phyloP scores from a whole-genome alignment of 2,888 invertebrate genomes.

The Physocephala rufipes region DNA sequence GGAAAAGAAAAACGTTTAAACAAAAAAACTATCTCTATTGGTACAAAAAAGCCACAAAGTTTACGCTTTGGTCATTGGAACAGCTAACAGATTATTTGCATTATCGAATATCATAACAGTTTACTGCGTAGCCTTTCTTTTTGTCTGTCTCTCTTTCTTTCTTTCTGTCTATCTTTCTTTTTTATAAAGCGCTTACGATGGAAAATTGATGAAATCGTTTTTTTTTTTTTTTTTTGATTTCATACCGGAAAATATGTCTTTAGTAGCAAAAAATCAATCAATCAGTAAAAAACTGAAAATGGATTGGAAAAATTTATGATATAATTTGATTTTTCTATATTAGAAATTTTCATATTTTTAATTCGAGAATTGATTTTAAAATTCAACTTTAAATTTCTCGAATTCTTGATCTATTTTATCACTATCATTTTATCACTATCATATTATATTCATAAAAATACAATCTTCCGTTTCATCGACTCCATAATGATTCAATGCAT shows the following conservation, averaged over 20 bases:
- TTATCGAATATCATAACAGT: not conserved
- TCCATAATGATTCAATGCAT: no score
- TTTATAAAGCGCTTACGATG: slow-evolving; percentile 20
- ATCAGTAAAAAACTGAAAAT: slow-evolving; percentile 37
- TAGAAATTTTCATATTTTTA: no score
- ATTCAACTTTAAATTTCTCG: no score
- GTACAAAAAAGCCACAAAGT: slow-evolving; percentile 25
- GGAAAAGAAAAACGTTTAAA: slow-evolving; percentile 1
- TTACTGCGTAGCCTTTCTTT: not conserved
- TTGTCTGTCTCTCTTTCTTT: no score
- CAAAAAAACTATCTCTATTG: no score
- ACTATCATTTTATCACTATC: no score
- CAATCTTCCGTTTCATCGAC: no score
- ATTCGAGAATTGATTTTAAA: no score
- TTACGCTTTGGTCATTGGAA: slow-evolving; percentile 26
- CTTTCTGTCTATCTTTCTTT: no score
- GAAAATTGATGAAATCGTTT: slow-evolving; percentile 34
- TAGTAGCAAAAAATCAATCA: slow-evolving; percentile 34
- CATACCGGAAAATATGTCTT: slow-evolving; percentile 5
- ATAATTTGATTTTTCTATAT: no score
- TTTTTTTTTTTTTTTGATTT: slow-evolving; percentile 21
- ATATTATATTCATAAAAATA: no score
- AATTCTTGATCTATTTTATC: no score
- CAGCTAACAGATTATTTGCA: slow-evolving; percentile 17
- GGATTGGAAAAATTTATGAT: slow-evolving; percentile 4